Evolutionary conservation across 2,797 vertebrate species (phyloP), one percentile per base, ranked within the genome.

Genomic region (Rhabdophis nuchalis): DNA sequence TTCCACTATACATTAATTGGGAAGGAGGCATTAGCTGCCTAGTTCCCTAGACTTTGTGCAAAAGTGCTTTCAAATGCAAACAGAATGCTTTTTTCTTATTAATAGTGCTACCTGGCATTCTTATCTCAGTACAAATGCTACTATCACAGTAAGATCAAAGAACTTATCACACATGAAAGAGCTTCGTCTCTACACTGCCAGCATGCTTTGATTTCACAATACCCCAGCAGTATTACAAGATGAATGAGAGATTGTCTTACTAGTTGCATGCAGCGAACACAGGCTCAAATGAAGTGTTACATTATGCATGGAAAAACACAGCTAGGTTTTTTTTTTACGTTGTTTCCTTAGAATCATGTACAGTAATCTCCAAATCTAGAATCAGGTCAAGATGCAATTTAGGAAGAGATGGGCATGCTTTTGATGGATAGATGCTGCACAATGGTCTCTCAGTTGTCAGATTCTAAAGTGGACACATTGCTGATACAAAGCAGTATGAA

Each of bases 161-260:
- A 25, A 96, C 90, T 88, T 68, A 58, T 87, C 10, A 82, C 32
- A 82, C 36, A 46, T 11, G 4, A 46, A 46, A 82, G 36, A 82
- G 36, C 36, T 82, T 41, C 10, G 4, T 82, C 46, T 82, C 20
- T 82, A 23, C 36, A 46, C 36, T 61, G 92, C 46, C 93, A 93
- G 90, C 94, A 88, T 92, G 94, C 93, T 94, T 95, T 94, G 94
- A 93, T 96, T 95, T 96, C 95, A 88, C 95, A 92, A 91, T 77
- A 85, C 85, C 91, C 20, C 77, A 92, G 56, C 36, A 68, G 89
- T 53, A 92, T 82, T 46, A 94, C 58, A 92, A 94, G 94, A 91
- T 72, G 52, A 91, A 58, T 89, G 91, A 94, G 89, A 95, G 90
- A 53, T 92, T 90, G 95, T 91, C 86, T 94, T 94, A 86, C 58